phyloP scores from a whole-genome alignment of 2,113 vertebrate genomes.

The Anseranas semipalmata region DNA sequence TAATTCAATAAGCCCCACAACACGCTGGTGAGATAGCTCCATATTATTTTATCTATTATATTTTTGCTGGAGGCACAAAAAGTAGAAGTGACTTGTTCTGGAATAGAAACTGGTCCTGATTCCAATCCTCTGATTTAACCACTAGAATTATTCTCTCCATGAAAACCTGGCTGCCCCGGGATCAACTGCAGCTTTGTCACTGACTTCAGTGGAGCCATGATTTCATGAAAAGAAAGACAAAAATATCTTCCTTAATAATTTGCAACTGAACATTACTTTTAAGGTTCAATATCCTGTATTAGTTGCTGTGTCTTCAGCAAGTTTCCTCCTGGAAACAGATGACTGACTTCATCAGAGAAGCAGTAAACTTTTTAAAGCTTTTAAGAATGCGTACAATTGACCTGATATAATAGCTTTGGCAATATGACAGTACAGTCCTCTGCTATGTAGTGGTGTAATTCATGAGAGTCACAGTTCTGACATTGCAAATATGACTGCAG shows the following conservation, averaged over 20 bases:
- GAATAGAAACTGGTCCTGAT: conserved; percentile 32
- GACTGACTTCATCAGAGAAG: not conserved
- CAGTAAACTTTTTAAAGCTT: not conserved
- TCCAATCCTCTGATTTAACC: not conserved
- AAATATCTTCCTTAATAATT: not conserved
- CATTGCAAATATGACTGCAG: conserved; percentile 29
- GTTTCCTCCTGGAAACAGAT: not conserved
- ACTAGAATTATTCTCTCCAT: not conserved
- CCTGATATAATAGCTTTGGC: not conserved
- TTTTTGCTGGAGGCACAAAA: conserved; percentile 37
- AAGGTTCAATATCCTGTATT: not conserved
- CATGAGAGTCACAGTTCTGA: conserved; percentile 29
- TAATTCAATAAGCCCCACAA: conserved; percentile 43
- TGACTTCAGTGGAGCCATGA: not conserved
- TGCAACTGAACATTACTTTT: not conserved
- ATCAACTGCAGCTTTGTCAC: not conserved
- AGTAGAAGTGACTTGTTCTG: conserved; percentile 18
- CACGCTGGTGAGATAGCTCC: not conserved
- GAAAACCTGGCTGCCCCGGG: not conserved
- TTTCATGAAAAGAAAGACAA: not conserved
- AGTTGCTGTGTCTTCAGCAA: not conserved
- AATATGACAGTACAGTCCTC: not conserved
- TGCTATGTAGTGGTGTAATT: conserved; percentile 3
- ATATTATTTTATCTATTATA: conserved; percentile 12
- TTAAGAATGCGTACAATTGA: conserved; percentile 3